Evolutionary conservation across 2,888 invertebrate species (phyloP), one percentile per base, ranked within the genome.

Genomic region (Leptopilina syphax): DNA sequence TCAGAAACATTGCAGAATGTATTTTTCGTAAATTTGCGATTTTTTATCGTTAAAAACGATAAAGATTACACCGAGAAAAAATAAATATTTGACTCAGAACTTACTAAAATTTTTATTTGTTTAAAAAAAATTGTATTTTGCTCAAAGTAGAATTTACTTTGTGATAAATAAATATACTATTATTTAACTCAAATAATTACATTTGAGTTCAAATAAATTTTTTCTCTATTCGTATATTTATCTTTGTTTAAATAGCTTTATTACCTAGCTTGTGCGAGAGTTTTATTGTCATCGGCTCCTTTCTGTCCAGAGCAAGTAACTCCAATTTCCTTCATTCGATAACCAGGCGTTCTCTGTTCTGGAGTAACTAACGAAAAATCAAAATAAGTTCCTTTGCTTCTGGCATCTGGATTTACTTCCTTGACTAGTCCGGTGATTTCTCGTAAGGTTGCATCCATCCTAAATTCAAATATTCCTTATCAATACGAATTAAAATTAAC

Each of bases 381-480:
- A 92, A 99, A 99, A 89, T 97, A 97, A 4, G 99, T 99, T 67
- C 99, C 99, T 91, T 98, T 98, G 78, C 97, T 95, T 76, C 99
- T 94, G 0, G 99, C 97, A 91, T 99, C 99, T 7, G 98, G 98
- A 92, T 99, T 99, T 0, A 99, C 99, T 94, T 99, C 99, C 90
- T 98, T 98, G 0, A 99, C 98, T 8, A 99, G 93, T n/a, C 97
- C 96, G 0, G 98, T 98, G 10, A 99, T 94, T 93, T 99, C 99
- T 83, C 98, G 96, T 18, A 99, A 93, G 0, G 98, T 98, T 5
- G 99, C 99, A 93, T 99, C 96, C 94, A 95, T 93, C 95, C 95
- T 94, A 82, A 65, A 77, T 50, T 50, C 24, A 44, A 68, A 63
- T 63, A 65, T n/a, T 18, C 34, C 18, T 18, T 60, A n/a, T 34